Percentiles rank a stretch among this genome's conserved stretches.
Evolutionary conservation across 2,888 invertebrate species (phyloP).

Genomic region (Chymomyza fuscimana): DNA sequence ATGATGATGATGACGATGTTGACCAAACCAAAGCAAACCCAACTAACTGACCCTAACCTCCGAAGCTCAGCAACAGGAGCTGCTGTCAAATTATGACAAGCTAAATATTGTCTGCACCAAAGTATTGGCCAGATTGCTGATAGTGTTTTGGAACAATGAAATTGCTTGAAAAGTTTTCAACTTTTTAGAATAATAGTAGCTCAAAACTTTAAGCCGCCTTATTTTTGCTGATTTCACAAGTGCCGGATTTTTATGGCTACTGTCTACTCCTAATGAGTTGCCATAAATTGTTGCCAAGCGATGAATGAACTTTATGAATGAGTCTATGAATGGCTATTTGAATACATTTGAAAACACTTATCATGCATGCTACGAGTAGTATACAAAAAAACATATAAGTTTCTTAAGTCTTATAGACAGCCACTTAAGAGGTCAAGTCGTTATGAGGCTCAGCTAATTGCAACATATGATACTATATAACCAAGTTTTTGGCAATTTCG

Average conservation of each 20-base stretch:
- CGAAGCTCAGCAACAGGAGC: slow-evolving; percentile 26
- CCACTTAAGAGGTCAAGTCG: slow-evolving; percentile 28
- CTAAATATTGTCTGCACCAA: slow-evolving; percentile 46
- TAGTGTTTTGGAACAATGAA: slow-evolving; percentile 74
- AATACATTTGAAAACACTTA: slow-evolving; percentile 18
- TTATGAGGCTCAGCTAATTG: slow-evolving; percentile 47
- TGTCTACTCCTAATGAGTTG: slow-evolving; percentile 50
- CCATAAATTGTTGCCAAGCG: slow-evolving; percentile 33
- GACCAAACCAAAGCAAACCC: slow-evolving; percentile 38
- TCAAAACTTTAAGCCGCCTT: slow-evolving; percentile 14
- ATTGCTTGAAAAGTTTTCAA: slow-evolving; percentile 56
- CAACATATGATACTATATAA: slow-evolving; percentile 9
- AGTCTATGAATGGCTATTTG: slow-evolving; percentile 12
- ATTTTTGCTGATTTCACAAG: not conserved
- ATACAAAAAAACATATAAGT: not conserved
- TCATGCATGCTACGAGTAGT: slow-evolving; percentile 16
- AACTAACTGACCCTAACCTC: slow-evolving; percentile 35
- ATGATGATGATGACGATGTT: slow-evolving; percentile 43
- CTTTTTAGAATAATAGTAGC: slow-evolving; percentile 21
- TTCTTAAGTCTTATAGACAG: not conserved
- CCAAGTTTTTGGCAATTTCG: slow-evolving; percentile 47
- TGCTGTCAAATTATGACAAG: slow-evolving; percentile 64
- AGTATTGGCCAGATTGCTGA: slow-evolving; percentile 24
- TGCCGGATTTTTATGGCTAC: not conserved
- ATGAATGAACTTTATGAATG: slow-evolving; percentile 32